These are phyloP conservation scores for Amblyornis subalaris DNA, from an alignment of 2,113 vertebrate species.

Conservation along the genomic window DNA sequence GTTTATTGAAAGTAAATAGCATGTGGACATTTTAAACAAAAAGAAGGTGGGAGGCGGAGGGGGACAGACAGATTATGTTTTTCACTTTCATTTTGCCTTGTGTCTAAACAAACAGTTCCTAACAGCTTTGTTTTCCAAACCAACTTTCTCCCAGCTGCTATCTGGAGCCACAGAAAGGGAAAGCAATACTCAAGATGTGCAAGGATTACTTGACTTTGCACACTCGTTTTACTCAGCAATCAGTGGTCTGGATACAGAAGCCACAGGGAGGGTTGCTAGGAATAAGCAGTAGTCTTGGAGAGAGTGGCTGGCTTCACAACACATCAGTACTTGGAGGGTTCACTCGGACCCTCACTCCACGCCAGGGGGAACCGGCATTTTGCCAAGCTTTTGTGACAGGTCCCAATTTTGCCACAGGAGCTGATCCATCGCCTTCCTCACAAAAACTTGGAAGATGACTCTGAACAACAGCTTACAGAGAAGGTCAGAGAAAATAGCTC, in stretches of 20 bases:
- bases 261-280: background rate
- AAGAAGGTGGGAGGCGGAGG: slow-evolving; percentile 39
- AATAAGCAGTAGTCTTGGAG: background rate
- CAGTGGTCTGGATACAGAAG: background rate
- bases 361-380: background rate
- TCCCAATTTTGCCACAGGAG: background rate
- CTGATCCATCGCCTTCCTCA: rapidly evolving
- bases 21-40: slow-evolving; percentile 52
- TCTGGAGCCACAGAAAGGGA: slow-evolving; percentile 17
- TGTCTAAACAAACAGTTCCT: slow-evolving; percentile 48
- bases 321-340: background rate
- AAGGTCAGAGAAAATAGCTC: background rate
- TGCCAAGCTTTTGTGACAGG: background rate
- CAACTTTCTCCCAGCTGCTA: slow-evolving; percentile 50
- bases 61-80: slow-evolving; percentile 56
- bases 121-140: slow-evolving; percentile 64
- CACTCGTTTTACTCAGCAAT: background rate
- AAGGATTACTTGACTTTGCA: background rate
- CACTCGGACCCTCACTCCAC: background rate
- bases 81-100: slow-evolving; percentile 40
- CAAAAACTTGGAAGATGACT: background rate
- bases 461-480: background rate
- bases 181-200: background rate
- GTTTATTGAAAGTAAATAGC: slow-evolving; percentile 42
- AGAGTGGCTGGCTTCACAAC: background rate